phyloP scores from a whole-genome alignment of 2,113 vertebrate species.

The Macaca mulatta region DNA sequence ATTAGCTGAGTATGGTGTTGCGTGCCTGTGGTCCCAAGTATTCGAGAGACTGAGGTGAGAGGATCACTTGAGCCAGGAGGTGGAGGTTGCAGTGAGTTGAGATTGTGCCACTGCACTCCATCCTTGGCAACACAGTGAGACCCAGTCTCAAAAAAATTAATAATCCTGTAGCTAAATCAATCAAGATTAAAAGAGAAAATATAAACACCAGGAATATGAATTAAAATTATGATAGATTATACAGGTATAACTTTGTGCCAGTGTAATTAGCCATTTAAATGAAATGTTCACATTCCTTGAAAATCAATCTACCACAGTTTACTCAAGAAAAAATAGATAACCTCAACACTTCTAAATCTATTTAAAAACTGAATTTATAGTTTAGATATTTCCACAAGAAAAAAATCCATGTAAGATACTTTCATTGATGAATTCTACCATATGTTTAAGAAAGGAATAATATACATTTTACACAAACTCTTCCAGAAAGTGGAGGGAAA shows the following conservation, averaged over 20 bases:
- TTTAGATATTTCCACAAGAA: background rate
- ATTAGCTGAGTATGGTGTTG: no score
- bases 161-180: background rate
- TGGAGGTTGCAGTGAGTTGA: no score
- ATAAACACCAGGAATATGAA: background rate
- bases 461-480: background rate
- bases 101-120: no score
- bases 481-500: background rate
- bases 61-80: no score
- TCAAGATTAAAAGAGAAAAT: background rate
- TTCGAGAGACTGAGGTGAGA: no score
- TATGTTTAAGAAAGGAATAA: background rate
- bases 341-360: background rate
- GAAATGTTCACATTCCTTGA: background rate
- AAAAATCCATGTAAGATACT: background rate
- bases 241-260: background rate
- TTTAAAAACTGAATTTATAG: background rate
- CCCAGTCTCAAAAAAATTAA: background rate
- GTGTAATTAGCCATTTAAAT: background rate
- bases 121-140: no score
- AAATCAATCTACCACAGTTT: background rate
- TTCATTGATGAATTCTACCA: background rate
- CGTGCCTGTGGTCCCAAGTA: no score
- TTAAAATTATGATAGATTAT: background rate
- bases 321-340: slow-evolving; percentile 3